Evolutionary conservation across 1,140 invertebrate species (phyloP).

Genomic region (Drosophila pallidifrons): DNA sequence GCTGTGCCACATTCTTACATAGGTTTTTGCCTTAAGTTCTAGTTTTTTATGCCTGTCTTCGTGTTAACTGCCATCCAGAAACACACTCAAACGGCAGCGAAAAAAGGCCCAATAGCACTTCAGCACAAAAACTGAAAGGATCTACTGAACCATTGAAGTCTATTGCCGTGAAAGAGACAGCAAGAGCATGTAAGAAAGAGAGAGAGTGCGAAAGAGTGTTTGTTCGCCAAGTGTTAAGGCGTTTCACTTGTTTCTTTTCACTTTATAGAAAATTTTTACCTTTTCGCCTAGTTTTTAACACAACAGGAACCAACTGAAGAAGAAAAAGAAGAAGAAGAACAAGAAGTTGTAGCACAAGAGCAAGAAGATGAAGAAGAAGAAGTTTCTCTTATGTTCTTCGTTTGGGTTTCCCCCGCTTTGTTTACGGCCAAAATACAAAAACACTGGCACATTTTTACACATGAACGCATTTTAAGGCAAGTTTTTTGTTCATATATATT

Average conservation of each 20-base stretch:
- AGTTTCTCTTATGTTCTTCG: constrained; percentile 34
- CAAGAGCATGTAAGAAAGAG: too few relatives aligned
- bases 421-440: constrained; percentile 75
- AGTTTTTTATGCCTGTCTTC: constrained; percentile 42
- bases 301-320: constrained; percentile 24
- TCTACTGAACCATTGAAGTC: constrained; percentile 36
- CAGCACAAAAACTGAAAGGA: constrained; percentile 44
- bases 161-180: constrained; percentile 15
- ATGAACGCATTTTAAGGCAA: constrained; percentile 71
- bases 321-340: constrained; percentile 33
- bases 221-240: constrained; percentile 43
- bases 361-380: constrained; percentile 7
- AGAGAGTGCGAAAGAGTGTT: constrained; percentile 1
- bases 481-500: constrained; percentile 25
- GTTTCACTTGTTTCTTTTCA: constrained; percentile 53
- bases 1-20: constrained; percentile 20
- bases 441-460: constrained; percentile 77
- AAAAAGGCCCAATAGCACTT: constrained; percentile 73
- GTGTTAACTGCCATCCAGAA: constrained; percentile 28
- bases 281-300: constrained; percentile 61
- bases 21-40: constrained; percentile 47
- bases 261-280: constrained; percentile 49
- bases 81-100: constrained; percentile 13
- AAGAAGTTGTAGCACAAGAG: constrained; percentile 10
- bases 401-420: constrained; percentile 64